Evolutionary conservation across 2,113 vertebrate species (phyloP).

Genomic region (Bucco capensis): DNA sequence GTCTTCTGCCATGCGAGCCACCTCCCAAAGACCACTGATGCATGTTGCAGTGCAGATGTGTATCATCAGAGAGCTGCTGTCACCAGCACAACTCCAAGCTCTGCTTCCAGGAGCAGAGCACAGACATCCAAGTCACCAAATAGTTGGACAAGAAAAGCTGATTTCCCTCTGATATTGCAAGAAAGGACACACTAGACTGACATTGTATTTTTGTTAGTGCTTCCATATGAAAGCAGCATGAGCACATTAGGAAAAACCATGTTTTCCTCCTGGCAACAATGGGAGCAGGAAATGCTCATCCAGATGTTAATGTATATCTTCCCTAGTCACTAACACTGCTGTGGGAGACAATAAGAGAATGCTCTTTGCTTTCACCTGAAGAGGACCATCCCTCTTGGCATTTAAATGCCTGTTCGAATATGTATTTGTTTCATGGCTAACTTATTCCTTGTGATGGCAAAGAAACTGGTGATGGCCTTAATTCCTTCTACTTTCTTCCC

Average conservation of each 20-base stretch:
- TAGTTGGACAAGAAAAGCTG: neutral
- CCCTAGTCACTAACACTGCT: neutral
- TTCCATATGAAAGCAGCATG: neutral
- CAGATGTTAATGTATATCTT: neutral
- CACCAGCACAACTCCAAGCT: neutral
- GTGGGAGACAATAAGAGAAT: neutral
- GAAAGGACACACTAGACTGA: neutral
- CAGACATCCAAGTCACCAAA: neutral
- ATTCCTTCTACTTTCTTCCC: neutral
- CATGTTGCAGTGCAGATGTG: neutral
- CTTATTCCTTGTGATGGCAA: neutral
- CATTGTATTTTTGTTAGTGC: neutral
- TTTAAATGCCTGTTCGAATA: neutral
- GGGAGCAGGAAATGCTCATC: neutral
- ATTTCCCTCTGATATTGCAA: neutral
- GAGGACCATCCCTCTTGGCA: neutral
- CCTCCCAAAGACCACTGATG: neutral
- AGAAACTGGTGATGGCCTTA: neutral
- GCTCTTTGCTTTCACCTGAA: neutral
- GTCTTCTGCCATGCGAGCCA: neutral
- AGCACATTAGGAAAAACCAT: neutral
- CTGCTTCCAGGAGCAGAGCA: neutral
- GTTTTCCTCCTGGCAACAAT: accelerated
- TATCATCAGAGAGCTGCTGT: neutral
- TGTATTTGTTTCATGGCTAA: neutral